Evolutionary conservation across 2,888 invertebrate species (phyloP).

Genomic region (Drosophila mettleri): DNA sequence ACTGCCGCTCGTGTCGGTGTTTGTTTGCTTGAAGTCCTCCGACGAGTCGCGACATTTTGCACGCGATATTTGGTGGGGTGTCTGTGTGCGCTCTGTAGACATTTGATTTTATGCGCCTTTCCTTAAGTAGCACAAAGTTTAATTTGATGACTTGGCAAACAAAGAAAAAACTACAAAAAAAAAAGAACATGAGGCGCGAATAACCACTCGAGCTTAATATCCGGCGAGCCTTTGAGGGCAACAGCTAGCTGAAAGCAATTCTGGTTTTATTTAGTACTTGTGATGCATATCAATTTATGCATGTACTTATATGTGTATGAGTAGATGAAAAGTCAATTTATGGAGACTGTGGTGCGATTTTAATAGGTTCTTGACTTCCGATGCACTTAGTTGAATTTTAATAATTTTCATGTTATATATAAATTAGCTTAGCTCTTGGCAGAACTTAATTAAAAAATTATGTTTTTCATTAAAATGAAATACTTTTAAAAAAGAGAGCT

Average conservation of each 20-base stretch:
- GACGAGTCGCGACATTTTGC: slow-evolving; percentile 40
- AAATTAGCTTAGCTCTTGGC: neutral
- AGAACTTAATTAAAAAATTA: neutral
- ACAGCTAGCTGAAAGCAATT: slow-evolving; percentile 1
- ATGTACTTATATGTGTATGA: neutral
- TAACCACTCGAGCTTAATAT: slow-evolving; percentile 25
- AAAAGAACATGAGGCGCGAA: neutral
- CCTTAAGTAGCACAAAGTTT: slow-evolving; percentile 46
- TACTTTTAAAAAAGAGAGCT: too few species aligned
- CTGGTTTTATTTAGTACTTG: neutral
- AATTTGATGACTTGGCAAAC: slow-evolving; percentile 48
- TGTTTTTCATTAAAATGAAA: too few species aligned
- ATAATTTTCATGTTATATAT: too few species aligned
- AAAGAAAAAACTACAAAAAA: slow-evolving; percentile 4
- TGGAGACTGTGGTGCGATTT: neutral
- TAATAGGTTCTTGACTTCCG: neutral
- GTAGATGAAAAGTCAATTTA: neutral
- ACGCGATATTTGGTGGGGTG: slow-evolving; percentile 42
- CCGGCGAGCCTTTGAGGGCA: slow-evolving; percentile 4
- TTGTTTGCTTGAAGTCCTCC: slow-evolving; percentile 57
- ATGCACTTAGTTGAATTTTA: too few species aligned
- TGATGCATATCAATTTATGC: neutral
- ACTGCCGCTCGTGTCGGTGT: slow-evolving; percentile 46
- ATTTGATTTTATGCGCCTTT: slow-evolving; percentile 47
- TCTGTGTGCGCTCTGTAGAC: slow-evolving; percentile 12